These are phyloP conservation scores for Entomobrya multifasciata DNA, from an alignment of 2,888 invertebrate species.

Conservation along the genomic window DNA sequence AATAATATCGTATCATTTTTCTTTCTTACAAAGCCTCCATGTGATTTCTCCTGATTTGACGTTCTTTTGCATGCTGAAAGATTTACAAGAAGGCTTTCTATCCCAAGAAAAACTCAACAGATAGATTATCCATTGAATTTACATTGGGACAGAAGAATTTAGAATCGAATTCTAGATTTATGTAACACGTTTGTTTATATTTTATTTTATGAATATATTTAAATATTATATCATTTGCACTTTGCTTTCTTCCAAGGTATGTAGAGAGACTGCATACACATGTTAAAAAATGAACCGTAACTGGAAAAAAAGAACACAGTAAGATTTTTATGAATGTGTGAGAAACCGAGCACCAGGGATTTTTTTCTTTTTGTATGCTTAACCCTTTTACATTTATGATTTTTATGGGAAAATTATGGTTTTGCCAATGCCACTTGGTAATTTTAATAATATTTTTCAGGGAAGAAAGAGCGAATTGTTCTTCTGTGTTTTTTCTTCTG, in stretches of 20 bases:
- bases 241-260: background rate
- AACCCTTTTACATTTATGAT: slow-evolving; percentile 60
- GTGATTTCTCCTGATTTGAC: slow-evolving; percentile 57
- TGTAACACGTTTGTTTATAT: slow-evolving; percentile 48
- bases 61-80: slow-evolving; percentile 46
- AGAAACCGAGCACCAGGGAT: slow-evolving; percentile 65
- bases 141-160: background rate
- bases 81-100: slow-evolving; percentile 44
- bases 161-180: slow-evolving; percentile 35
- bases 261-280: background rate
- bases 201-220: slow-evolving; percentile 34
- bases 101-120: slow-evolving; percentile 47
- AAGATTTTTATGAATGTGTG: slow-evolving; percentile 62
- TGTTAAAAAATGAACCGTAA: background rate
- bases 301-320: slow-evolving; percentile 7
- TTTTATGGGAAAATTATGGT: slow-evolving; percentile 69
- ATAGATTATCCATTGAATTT: slow-evolving; percentile 68
- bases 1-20: slow-evolving; percentile 10
- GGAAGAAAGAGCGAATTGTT: background rate
- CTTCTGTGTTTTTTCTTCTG: background rate
- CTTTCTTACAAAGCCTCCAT: slow-evolving; percentile 3
- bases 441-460: slow-evolving; percentile 57
- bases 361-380: slow-evolving; percentile 22
- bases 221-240: slow-evolving; percentile 14
- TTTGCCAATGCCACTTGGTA: slow-evolving; percentile 64